phyloP scores from a whole-genome alignment of 2,113 vertebrate genomes.

The Mustela lutreola region DNA sequence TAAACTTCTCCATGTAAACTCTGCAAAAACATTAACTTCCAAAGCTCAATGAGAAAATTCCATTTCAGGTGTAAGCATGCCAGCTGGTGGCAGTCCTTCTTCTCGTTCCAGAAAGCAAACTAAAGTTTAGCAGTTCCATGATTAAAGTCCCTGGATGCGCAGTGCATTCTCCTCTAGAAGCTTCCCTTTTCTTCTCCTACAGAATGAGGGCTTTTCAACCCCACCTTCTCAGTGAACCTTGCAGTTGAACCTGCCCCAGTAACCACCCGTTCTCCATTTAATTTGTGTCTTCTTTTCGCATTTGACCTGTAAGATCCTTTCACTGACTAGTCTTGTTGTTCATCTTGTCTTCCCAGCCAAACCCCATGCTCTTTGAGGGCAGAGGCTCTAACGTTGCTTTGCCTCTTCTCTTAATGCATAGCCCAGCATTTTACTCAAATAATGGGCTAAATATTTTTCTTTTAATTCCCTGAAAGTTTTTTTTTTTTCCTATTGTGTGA shows the following conservation, averaged over 20 bases:
- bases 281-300: neutral
- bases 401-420: neutral
- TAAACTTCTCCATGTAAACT: neutral
- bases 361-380: neutral
- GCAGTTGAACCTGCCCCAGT: neutral
- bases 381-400: neutral
- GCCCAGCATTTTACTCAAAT: neutral
- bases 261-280: neutral
- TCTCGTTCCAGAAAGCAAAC: neutral
- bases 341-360: neutral
- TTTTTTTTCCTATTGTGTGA: neutral
- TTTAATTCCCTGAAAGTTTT: neutral
- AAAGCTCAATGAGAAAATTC: neutral
- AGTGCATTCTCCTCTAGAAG: neutral
- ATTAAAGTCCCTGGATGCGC: neutral
- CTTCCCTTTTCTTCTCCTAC: neutral
- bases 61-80: neutral
- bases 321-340: neutral
- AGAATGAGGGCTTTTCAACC: neutral
- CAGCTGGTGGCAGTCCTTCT: neutral
- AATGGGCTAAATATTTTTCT: constrained; percentile 9
- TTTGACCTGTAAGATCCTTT: neutral
- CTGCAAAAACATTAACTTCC: neutral
- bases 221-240: neutral
- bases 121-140: neutral